A percentile compares a stretch with the other conserved stretches of the same genome.
Evolutionary conservation across 2,113 vertebrate species (phyloP).

Genomic region (Morphnarchus princeps): DNA sequence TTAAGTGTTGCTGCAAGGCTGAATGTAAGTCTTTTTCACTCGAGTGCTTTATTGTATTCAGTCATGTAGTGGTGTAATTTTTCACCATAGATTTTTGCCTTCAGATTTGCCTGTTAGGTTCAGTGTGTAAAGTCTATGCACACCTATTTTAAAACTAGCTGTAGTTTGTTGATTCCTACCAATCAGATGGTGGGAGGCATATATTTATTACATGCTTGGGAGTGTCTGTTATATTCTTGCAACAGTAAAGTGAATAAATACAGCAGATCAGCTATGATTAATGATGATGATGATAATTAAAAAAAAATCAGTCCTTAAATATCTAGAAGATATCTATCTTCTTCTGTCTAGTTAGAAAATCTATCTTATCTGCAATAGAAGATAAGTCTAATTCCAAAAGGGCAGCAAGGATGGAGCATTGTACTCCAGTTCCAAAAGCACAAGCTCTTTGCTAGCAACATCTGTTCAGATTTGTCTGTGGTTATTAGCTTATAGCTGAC

Average conservation of each 20-base stretch:
- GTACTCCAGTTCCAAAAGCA: not conserved
- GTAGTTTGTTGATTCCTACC: not conserved
- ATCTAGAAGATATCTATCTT: not conserved
- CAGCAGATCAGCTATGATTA: not conserved
- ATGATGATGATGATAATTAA: not conserved
- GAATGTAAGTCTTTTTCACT: not conserved
- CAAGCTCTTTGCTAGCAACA: not conserved
- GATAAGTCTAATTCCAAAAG: not conserved
- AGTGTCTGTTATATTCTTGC: not conserved
- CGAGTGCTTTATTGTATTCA: not conserved
- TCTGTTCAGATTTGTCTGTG: not conserved
- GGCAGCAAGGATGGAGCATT: not conserved
- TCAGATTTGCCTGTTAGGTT: not conserved
- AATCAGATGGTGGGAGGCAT: not conserved
- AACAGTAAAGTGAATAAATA: not conserved
- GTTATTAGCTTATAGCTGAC: not conserved
- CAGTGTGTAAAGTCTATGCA: not conserved
- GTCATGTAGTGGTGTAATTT: not conserved
- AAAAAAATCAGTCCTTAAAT: not conserved
- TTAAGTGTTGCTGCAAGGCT: slow-evolving; percentile 46
- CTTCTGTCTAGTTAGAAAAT: not conserved
- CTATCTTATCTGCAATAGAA: not conserved
- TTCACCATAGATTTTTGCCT: not conserved
- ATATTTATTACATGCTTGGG: not conserved
- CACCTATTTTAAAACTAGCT: not conserved